phyloP scores from a whole-genome alignment of 2,888 invertebrate genomes.

The Onthophagus sagittarius region DNA sequence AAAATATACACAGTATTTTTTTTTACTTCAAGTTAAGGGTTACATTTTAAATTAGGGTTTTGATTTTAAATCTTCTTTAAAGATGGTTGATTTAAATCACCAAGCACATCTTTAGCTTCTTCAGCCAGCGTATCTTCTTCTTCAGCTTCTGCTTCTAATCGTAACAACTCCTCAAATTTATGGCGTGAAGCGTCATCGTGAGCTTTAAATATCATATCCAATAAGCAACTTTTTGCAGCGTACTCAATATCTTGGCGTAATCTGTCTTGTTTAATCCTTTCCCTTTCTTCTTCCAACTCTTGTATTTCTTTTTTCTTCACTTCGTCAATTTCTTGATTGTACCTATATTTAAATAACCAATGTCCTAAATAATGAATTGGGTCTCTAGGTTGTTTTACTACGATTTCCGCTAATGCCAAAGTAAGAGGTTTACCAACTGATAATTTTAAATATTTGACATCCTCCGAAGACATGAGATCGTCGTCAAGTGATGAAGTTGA shows the following conservation, averaged over 20 bases:
- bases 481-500: neutral
- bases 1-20: no score
- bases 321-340: constrained; percentile 45
- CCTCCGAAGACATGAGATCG: constrained; percentile 29
- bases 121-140: constrained; percentile 28
- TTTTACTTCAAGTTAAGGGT: neutral
- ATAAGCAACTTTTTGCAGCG: constrained; percentile 41
- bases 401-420: constrained; percentile 49
- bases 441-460: constrained; percentile 44
- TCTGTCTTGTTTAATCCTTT: constrained; percentile 39
- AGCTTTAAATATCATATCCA: constrained; percentile 42
- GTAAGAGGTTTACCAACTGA: constrained; percentile 45
- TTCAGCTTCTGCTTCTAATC: constrained; percentile 32
- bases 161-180: constrained; percentile 32
- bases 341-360: constrained; percentile 51
- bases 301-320: constrained; percentile 40
- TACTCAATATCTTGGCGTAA: constrained; percentile 41
- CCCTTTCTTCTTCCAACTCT: constrained; percentile 40
- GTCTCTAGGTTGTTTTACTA: constrained; percentile 48
- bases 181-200: constrained; percentile 40
- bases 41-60: neutral
- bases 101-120: constrained; percentile 39
- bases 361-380: constrained; percentile 52
- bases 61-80: neutral
- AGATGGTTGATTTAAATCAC: constrained; percentile 21